Evolutionary conservation across 2,113 vertebrate genomes (phyloP).

Genomic region (Suncus etruscus): DNA sequence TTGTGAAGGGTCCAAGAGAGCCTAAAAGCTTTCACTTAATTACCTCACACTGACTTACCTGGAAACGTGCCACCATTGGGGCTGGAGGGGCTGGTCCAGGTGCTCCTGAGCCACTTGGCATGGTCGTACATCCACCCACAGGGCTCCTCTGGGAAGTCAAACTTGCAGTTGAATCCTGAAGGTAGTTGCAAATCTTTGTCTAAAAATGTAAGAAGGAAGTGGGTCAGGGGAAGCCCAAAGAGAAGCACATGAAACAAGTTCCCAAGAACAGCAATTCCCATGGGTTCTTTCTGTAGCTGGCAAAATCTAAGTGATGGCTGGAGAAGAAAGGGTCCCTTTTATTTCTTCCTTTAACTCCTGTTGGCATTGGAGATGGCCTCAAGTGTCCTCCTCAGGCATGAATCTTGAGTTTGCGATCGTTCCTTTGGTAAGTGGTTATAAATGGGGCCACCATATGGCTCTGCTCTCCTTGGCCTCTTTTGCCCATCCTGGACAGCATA

Average conservation of each 20-base stretch:
- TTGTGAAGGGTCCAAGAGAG: not conserved
- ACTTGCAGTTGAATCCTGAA: conserved; percentile 95
- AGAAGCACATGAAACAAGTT: conserved; percentile 77
- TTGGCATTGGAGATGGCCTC: conserved; percentile 81
- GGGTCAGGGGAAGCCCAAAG: conserved; percentile 66
- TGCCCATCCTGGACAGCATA: conserved; percentile 77
- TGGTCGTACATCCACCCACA: conserved; percentile 96
- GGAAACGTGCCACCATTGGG: conserved; percentile 83
- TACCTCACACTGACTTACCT: conserved; percentile 81
- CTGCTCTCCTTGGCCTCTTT: conserved; percentile 82
- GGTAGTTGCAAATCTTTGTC: conserved; percentile 88
- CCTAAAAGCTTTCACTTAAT: too few relatives aligned
- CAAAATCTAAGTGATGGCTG: conserved; percentile 77
- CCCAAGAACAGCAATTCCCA: conserved; percentile 66
- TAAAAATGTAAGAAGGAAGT: conserved; percentile 66
- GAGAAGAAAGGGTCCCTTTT: conserved; percentile 78
- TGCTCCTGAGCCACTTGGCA: conserved; percentile 89
- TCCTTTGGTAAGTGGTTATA: conserved; percentile 86
- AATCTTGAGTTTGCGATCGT: conserved; percentile 79
- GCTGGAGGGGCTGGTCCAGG: conserved; percentile 89
- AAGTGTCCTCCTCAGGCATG: conserved; percentile 82
- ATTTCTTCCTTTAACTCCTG: conserved; percentile 81
- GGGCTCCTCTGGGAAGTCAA: conserved; percentile 91
- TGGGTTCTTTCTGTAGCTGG: conserved; percentile 76
- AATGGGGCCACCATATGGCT: conserved; percentile 84